Base-by-base conservation (phyloP, 2,797 vertebrate species). In the Tapera naevia region DNA sequence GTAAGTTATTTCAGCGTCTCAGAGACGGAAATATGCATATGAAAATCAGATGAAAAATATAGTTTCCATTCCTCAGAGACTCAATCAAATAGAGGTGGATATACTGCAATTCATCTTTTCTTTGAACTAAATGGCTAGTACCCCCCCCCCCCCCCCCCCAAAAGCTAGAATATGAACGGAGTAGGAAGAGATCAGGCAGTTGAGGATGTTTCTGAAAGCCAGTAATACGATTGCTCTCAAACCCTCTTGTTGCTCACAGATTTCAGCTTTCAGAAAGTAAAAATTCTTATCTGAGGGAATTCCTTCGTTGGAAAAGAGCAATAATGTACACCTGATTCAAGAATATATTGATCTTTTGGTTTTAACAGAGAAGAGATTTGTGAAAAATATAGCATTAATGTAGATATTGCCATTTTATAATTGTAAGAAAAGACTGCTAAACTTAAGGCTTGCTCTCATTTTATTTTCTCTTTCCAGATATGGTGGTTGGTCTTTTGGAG, bases 401-500 rank as follows among this genome's bases (percentile, higher is more conserved):
- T 51, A 66, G 4, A 5, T 65, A 17, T 25, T 21, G 37, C 6
- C 9, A 15, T 14, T 83, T 72, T 4, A 37, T 9, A 14, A 27
- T 30, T 66, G 35, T 39, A 83, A 76, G 37, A 54, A 85, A 85
- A 51, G 16, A 41, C 10, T 71, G 56, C 4, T 64, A 83, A 61
- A 4, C 12, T 67, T 58, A 62, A 80, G 22, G 5, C 30, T n/a
- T 37, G 16, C 61, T 71, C 32, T 70, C 66, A 13, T 35, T 64
- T 91, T 69, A 7, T 86, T 91, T 94, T 92, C 39, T 73, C 2
- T 83, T 95, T 39, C 28, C 60, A 97, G 97, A 56, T 97, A 96
- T 41, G 98, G 98, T 74, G 98, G 98, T 16, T 98, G 97, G 98
- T 97, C 98, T 72, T 98, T 98, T 66, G 96, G 96, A 94, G 32